A percentile compares a stretch with the other conserved stretches of the same genome.
Conservation (phyloP, 2,888 invertebrate species). For the Drosophila melanosoma region DNA sequence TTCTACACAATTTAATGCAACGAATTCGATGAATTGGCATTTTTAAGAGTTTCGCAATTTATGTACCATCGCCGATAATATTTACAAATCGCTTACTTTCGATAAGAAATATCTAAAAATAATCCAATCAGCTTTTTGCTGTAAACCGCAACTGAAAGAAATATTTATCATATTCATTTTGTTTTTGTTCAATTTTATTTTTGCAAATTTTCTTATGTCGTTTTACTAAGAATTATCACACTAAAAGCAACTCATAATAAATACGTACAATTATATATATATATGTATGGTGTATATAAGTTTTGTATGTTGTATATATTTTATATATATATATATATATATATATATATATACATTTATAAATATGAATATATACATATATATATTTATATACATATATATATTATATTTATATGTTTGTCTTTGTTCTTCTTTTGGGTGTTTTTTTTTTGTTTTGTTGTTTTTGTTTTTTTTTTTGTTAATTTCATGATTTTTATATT, state of each 20-base stretch:
- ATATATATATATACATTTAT: conserved; percentile 17
- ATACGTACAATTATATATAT: conserved; percentile 59
- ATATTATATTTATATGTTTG: conserved; percentile 18
- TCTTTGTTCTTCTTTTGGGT: conserved; percentile 9
- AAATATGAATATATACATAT: conserved; percentile 9
- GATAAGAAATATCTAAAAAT: not conserved
- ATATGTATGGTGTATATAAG: conserved; percentile 43
- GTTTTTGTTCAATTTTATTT: conserved; percentile 50
- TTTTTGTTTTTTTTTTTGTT: conserved; percentile 1
- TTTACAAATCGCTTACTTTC: not conserved
- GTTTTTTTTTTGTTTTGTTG: not conserved
- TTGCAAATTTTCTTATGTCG: conserved; percentile 49
- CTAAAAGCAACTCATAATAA: conserved; percentile 78
- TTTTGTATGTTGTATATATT: conserved; percentile 29
- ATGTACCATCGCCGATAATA: not conserved
- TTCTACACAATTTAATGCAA: not conserved
- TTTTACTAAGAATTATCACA: conserved; percentile 74
- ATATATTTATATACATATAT: conserved; percentile 13
- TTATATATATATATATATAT: conserved; percentile 31
- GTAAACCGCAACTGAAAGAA: not conserved
- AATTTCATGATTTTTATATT: conserved; percentile 12
- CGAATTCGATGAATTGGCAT: not conserved
- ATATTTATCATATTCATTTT: not conserved
- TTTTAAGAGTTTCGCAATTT: not conserved
- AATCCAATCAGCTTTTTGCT: not conserved